These are phyloP conservation scores for Anthopleura sola DNA, from an alignment of 64 coral and sea anemone species.

Conservation along the genomic window DNA sequence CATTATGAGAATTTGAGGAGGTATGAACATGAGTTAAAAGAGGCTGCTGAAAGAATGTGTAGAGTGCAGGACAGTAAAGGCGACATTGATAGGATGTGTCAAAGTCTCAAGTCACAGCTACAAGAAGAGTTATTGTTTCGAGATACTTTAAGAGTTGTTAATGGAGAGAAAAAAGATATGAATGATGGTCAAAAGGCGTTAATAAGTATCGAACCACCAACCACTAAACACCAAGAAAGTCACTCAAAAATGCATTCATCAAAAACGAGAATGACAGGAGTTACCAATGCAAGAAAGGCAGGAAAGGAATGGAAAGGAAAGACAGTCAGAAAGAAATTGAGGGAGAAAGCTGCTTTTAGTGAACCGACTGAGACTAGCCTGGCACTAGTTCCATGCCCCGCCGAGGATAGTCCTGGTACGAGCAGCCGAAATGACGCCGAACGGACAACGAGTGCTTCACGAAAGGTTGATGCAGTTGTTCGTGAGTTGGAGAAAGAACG, in stretches of 20 bases:
- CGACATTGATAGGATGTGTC: constrained; percentile 28
- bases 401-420: neutral
- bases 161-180: neutral
- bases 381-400: neutral
- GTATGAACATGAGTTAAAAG: constrained; percentile 35
- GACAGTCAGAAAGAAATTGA: neutral
- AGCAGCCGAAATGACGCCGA: neutral
- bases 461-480: constrained; percentile 22
- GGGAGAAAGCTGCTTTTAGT: neutral
- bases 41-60: constrained; percentile 42
- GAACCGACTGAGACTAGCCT: neutral
- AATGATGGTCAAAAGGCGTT: neutral
- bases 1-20: constrained; percentile 41
- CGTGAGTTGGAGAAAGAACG: constrained; percentile 71
- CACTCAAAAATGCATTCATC: neutral
- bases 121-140: constrained; percentile 44
- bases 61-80: constrained; percentile 35
- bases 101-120: constrained; percentile 27
- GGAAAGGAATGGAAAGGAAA: constrained; percentile 22
- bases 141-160: neutral
- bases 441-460: neutral
- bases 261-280: neutral
- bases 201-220: neutral
- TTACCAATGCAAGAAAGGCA: constrained; percentile 2
- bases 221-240: neutral